phyloP scores from a whole-genome alignment of 2,113 vertebrate species.

The Eclectus roratus region DNA sequence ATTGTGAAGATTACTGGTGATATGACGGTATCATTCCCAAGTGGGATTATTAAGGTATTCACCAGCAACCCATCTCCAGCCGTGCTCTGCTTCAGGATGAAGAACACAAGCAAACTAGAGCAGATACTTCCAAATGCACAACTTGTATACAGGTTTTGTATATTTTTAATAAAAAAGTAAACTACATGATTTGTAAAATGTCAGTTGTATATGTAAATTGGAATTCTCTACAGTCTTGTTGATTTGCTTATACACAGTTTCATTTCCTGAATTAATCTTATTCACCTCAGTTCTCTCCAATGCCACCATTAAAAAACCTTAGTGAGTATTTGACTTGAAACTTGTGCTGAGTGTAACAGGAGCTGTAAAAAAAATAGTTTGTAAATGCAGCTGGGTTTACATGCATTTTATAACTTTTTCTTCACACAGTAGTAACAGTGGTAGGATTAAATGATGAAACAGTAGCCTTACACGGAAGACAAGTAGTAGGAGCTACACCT shows the following conservation, averaged over 20 bases:
- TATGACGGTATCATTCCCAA: slow-evolving; percentile 95
- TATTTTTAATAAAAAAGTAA: not conserved
- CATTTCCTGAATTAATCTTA: not conserved
- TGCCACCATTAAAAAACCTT: not conserved
- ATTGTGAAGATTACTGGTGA: slow-evolving; percentile 99
- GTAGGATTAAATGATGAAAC: not conserved
- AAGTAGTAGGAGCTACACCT: not conserved
- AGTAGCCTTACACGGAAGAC: not conserved
- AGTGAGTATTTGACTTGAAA: not conserved
- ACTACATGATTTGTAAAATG: not conserved
- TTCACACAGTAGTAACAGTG: not conserved
- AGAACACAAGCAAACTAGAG: slow-evolving; percentile 89
- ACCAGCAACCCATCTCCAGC: slow-evolving; percentile 91
- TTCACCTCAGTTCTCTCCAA: not conserved
- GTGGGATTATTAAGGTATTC: slow-evolving; percentile 96
- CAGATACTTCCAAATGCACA: slow-evolving; percentile 95
- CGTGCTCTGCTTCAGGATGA: slow-evolving; percentile 91
- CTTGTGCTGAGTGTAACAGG: not conserved
- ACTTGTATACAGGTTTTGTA: slow-evolving; percentile 89
- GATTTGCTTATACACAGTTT: not conserved
- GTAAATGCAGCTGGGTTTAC: not conserved
- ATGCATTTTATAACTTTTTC: not conserved
- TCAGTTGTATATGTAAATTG: not conserved
- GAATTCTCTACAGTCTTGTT: not conserved
- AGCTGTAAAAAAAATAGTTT: not conserved